A percentile compares a stretch with the other conserved stretches of the same genome.
These are phyloP conservation scores for Austrolebias charrua DNA, from an alignment of 2,797 vertebrate species.

Conservation along the genomic window DNA sequence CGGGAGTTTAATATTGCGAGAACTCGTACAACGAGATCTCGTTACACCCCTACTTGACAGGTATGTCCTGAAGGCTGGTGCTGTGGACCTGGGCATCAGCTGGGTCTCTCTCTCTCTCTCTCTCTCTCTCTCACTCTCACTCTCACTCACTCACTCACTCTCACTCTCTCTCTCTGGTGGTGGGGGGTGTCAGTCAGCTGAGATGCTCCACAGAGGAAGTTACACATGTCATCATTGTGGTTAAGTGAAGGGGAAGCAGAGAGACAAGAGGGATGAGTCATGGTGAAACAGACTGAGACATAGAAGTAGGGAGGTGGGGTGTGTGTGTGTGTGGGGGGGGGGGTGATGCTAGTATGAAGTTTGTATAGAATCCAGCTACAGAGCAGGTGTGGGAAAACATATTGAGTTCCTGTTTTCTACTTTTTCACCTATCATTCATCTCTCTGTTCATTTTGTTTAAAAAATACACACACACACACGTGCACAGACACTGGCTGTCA, in stretches of 20 bases:
- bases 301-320: constrained; percentile 22
- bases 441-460: constrained; percentile 22
- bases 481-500: constrained; percentile 54
- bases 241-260: constrained; percentile 61
- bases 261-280: constrained; percentile 68
- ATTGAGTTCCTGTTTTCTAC: constrained; percentile 38
- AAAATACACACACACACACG: constrained; percentile 14
- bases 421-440: constrained; percentile 11
- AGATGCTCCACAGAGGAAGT: constrained; percentile 53
- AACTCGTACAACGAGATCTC: too few species aligned
- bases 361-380: constrained; percentile 33
- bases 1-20: too few species aligned
- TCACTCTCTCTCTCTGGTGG: too few species aligned
- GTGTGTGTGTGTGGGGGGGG: constrained; percentile 8
- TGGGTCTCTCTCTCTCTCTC: too few species aligned
- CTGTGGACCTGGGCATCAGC: too few species aligned
- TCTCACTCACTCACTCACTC: too few species aligned
- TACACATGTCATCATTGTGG: constrained; percentile 66
- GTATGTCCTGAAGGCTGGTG: too few species aligned
- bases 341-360: constrained; percentile 24
- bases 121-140: too few species aligned
- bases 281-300: constrained; percentile 55
- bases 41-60: too few species aligned
- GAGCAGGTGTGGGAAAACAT: constrained; percentile 43
- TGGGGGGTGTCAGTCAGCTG: constrained; percentile 56